Conservation (phyloP, 1,140 invertebrate genomes). For the Kradibia gibbosae region DNA sequence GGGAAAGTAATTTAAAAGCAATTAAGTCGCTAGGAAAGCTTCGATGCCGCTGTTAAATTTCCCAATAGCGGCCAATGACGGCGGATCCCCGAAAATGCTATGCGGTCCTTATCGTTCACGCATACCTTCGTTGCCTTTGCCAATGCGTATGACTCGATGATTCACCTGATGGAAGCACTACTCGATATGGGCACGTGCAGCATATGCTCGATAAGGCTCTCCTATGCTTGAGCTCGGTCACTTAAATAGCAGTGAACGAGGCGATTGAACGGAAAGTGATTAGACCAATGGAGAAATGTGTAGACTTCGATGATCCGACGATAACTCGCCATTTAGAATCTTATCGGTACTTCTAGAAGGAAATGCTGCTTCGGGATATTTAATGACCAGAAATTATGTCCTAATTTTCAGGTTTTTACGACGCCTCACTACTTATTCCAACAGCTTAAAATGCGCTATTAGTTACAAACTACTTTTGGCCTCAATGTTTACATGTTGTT, state of each 20-base stretch:
- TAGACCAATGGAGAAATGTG: neutral
- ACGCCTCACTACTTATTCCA: neutral
- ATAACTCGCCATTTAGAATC: neutral
- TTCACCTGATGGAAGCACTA: conserved; percentile 13
- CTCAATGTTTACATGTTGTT: neutral
- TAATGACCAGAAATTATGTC: neutral
- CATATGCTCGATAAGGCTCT: neutral
- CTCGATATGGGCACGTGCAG: neutral
- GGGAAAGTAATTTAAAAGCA: conserved; percentile 6
- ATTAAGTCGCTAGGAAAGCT: neutral
- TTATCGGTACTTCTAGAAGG: neutral
- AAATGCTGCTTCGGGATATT: neutral
- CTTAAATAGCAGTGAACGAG: neutral
- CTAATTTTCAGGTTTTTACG: neutral
- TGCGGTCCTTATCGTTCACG: neutral
- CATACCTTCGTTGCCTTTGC: neutral
- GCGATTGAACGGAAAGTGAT: neutral
- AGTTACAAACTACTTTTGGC: neutral
- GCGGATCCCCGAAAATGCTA: neutral
- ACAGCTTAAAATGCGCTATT: neutral
- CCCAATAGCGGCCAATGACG: neutral
- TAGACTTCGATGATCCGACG: neutral
- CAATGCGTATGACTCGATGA: neutral
- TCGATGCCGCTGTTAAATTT: neutral
- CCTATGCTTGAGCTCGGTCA: neutral